Evolutionary conservation across 92 coral and sea anemone species (phyloP).

Genomic region (Metridium senile): DNA sequence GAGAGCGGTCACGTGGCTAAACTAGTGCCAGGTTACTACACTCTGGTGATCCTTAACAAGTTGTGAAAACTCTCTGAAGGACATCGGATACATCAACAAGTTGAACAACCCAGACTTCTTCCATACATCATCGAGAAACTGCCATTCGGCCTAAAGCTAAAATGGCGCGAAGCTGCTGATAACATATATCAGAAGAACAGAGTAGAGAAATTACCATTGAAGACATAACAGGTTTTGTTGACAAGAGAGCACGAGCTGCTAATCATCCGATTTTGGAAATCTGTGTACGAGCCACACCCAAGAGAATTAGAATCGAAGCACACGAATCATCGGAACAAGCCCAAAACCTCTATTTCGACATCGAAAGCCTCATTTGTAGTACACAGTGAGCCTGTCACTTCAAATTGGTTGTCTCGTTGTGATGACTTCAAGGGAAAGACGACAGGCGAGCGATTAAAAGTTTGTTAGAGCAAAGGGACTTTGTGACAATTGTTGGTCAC

Average conservation of each 20-base stretch:
- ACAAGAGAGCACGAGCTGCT: constrained; percentile 59
- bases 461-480: constrained; percentile 47
- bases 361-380: neutral
- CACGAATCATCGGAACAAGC: neutral
- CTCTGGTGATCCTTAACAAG: too few relatives aligned
- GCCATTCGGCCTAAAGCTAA: constrained; percentile 47
- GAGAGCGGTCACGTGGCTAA: too few relatives aligned
- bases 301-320: neutral
- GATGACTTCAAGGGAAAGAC: constrained; percentile 38
- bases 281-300: neutral
- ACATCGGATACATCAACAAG: constrained; percentile 58
- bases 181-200: constrained; percentile 45
- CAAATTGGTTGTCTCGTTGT: constrained; percentile 70
- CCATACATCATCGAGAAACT: constrained; percentile 43
- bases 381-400: neutral
- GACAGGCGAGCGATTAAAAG: constrained; percentile 51
- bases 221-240: constrained; percentile 58
- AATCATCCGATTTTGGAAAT: constrained; percentile 61
- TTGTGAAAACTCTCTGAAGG: constrained; percentile 65
- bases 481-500: constrained; percentile 76
- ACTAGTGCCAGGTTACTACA: too few relatives aligned
- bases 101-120: constrained; percentile 71
- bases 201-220: constrained; percentile 61
- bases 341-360: neutral
- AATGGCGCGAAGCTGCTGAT: constrained; percentile 67